Percentiles rank a stretch among this genome's conserved stretches.
These are phyloP conservation scores for Hirundichthys speculiger DNA, from an alignment of 2,113 vertebrate species.

Conservation along the genomic window DNA sequence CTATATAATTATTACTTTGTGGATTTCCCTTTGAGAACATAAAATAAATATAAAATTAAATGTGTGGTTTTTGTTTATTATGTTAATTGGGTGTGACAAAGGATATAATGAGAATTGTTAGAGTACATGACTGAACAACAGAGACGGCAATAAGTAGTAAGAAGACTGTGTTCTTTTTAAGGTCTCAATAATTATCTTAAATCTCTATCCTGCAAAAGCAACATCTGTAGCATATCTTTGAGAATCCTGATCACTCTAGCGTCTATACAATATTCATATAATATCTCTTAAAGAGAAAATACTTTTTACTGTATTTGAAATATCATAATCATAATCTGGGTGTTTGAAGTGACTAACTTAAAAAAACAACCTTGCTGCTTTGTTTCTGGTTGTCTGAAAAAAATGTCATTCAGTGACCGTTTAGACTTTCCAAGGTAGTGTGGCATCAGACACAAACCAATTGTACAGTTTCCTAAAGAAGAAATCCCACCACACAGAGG, in stretches of 20 bases:
- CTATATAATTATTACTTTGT: slow-evolving; percentile 24
- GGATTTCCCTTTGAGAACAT: slow-evolving; percentile 14
- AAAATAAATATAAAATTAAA: slow-evolving; percentile 7
- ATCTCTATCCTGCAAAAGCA: slow-evolving; percentile 3
- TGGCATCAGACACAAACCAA: too few species aligned
- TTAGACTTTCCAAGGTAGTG: too few species aligned
- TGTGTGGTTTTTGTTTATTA: slow-evolving; percentile 26
- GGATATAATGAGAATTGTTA: slow-evolving; percentile 26
- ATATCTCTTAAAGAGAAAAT: too few species aligned
- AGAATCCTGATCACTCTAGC: background rate
- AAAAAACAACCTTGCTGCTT: too few species aligned
- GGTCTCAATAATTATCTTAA: slow-evolving; percentile 25
- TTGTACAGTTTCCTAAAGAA: too few species aligned
- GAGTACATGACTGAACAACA: slow-evolving; percentile 28
- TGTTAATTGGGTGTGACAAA: slow-evolving; percentile 37
- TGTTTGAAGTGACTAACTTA: too few species aligned
- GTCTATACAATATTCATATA: too few species aligned
- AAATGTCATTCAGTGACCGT: too few species aligned
- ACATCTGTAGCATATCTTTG: background rate
- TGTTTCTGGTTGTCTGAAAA: too few species aligned
- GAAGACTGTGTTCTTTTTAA: slow-evolving; percentile 18
- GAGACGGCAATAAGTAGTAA: slow-evolving; percentile 12
- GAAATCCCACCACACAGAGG: too few species aligned
- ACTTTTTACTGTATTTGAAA: too few species aligned
- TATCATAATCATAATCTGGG: too few species aligned